Evolutionary conservation across 2,888 invertebrate species (phyloP).

Genomic region (Orthosia cruda): DNA sequence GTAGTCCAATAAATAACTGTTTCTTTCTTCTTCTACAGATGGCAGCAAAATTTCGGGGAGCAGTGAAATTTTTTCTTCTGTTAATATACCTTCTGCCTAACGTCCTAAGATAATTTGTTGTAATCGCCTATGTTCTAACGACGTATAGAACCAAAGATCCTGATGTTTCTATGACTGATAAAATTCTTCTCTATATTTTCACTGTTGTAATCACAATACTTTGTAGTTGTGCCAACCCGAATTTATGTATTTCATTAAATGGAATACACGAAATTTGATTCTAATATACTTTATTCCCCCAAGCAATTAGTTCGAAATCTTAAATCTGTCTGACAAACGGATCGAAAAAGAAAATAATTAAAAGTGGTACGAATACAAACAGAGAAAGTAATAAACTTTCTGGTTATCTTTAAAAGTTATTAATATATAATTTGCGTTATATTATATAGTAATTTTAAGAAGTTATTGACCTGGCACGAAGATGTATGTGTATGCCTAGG

Average conservation of each 20-base stretch:
- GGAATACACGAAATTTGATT: slow-evolving; percentile 78
- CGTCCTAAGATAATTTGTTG: slow-evolving; percentile 73
- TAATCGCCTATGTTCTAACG: slow-evolving; percentile 69
- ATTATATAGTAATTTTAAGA: slow-evolving; percentile 57
- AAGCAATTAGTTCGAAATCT: slow-evolving; percentile 49
- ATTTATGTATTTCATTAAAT: slow-evolving; percentile 91
- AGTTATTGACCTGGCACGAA: slow-evolving; percentile 59
- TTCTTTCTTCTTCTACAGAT: slow-evolving; percentile 69
- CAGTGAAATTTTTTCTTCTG: slow-evolving; percentile 62
- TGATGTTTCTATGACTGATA: slow-evolving; percentile 82
- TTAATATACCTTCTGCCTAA: slow-evolving; percentile 70
- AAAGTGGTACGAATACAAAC: slow-evolving; percentile 29
- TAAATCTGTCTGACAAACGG: slow-evolving; percentile 44
- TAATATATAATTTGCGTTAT: slow-evolving; percentile 49
- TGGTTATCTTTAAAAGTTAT: slow-evolving; percentile 35
- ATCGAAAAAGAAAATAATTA: slow-evolving; percentile 47
- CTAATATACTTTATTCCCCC: slow-evolving; percentile 65
- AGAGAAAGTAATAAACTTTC: too few species aligned
- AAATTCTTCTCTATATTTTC: slow-evolving; percentile 84
- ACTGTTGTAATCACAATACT: slow-evolving; percentile 87
- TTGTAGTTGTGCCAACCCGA: slow-evolving; percentile 91
- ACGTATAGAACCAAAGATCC: slow-evolving; percentile 68
- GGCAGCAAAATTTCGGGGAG: slow-evolving; percentile 58
- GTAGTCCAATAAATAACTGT: slow-evolving; percentile 13
- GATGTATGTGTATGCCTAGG: slow-evolving; percentile 64